Conservation (phyloP, 2,113 vertebrate species). For the Marmota monax region DNA sequence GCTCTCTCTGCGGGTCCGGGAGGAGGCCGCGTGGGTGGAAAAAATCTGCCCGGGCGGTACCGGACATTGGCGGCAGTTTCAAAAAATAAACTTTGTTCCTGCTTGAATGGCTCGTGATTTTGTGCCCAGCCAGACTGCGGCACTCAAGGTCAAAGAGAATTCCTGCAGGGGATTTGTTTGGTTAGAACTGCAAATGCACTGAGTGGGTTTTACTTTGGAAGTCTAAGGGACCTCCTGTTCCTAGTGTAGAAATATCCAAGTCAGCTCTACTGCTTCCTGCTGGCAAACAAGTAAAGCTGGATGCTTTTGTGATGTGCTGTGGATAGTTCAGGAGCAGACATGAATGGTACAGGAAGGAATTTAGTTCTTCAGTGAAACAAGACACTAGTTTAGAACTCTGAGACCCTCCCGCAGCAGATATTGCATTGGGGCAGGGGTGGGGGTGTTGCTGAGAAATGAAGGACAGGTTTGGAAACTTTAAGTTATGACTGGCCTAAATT, state of each 20-base stretch:
- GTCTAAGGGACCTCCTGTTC: neutral
- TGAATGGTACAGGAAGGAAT: neutral
- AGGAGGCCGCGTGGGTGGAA: too few relatives aligned
- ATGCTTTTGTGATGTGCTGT: neutral
- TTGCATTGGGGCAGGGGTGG: neutral
- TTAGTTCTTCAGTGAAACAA: constrained; percentile 43
- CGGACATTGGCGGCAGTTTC: too few relatives aligned
- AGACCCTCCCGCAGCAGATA: neutral
- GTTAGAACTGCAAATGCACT: constrained; percentile 26
- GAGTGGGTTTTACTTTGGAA: neutral
- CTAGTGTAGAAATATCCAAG: neutral
- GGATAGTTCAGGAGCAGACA: neutral
- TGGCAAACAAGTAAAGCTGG: neutral
- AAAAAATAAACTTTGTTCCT: too few relatives aligned
- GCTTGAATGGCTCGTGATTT: too few relatives aligned
- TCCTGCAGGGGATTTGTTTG: neutral
- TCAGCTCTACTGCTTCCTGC: neutral
- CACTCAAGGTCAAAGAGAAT: constrained; percentile 46
- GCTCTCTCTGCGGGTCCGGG: too few relatives aligned
- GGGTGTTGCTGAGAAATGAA: neutral
- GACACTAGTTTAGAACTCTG: neutral
- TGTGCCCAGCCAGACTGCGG: too few relatives aligned
- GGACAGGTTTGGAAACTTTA: neutral
- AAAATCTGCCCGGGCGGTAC: too few relatives aligned
- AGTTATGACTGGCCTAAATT: constrained; percentile 39